Evolutionary conservation across 2,888 invertebrate species (phyloP).

Genomic region (Ctenicera cuprea): DNA sequence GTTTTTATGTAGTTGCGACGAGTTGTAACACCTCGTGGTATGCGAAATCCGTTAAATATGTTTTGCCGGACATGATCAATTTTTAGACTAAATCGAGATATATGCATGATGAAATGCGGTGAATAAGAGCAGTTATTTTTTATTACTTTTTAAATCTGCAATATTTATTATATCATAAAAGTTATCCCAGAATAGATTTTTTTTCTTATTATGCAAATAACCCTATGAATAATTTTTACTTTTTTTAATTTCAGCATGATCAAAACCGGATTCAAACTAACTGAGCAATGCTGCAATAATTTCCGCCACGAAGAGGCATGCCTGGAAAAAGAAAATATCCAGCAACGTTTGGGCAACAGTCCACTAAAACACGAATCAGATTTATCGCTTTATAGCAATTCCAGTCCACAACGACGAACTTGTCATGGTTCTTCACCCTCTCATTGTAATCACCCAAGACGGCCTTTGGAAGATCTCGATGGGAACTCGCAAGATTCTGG

Average conservation of each 20-base stretch:
- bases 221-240: not conserved
- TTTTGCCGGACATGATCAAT: no score
- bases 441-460: conserved; percentile 62
- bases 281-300: conserved; percentile 41
- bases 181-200: no score
- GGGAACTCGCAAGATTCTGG: conserved; percentile 78
- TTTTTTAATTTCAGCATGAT: conserved; percentile 50
- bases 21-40: no score
- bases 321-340: conserved; percentile 65
- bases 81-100: no score
- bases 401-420: conserved; percentile 59
- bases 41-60: no score
- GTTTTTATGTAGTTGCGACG: no score
- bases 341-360: conserved; percentile 61
- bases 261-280: conserved; percentile 41
- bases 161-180: no score
- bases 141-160: no score
- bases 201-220: no score
- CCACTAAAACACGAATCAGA: conserved; percentile 66
- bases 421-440: conserved; percentile 62
- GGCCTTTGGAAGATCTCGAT: conserved; percentile 74
- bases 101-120: no score
- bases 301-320: conserved; percentile 45
- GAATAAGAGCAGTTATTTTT: no score
- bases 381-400: conserved; percentile 67